These are phyloP conservation scores for Cepaea hortensis DNA, from an alignment of 2,888 invertebrate species.

Conservation along the genomic window DNA sequence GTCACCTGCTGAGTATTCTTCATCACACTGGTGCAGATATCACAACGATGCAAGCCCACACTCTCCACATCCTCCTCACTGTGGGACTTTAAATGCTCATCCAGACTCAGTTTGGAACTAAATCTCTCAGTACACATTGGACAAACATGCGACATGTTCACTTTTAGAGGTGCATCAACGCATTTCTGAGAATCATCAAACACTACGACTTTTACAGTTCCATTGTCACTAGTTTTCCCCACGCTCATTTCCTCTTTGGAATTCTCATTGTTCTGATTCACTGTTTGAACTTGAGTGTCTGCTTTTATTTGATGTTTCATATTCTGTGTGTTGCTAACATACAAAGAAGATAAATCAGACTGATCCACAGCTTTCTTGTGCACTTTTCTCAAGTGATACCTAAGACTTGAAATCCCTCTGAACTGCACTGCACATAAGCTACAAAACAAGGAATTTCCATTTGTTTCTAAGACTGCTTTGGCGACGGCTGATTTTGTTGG, in stretches of 20 bases:
- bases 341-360: conserved; percentile 42
- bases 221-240: neutral
- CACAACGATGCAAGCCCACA: conserved; percentile 45
- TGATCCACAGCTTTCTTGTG: conserved; percentile 41
- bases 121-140: conserved; percentile 24
- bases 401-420: conserved; percentile 29
- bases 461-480: neutral
- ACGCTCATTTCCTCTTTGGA: neutral
- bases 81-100: conserved; percentile 40
- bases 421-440: conserved; percentile 47
- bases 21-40: conserved; percentile 37
- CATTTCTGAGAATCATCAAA: conserved; percentile 13
- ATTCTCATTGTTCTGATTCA: neutral
- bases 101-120: conserved; percentile 1
- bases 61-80: conserved; percentile 44
- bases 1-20: conserved; percentile 47
- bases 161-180: neutral
- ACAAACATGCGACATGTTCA: conserved; percentile 21
- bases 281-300: neutral
- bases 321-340: neutral
- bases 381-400: conserved; percentile 35
- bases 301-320: neutral
- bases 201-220: conserved; percentile 21
- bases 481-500: neutral
- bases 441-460: conserved; percentile 28